Conservation (phyloP, 2,113 vertebrate genomes). For the Lampris megalopsis region DNA sequence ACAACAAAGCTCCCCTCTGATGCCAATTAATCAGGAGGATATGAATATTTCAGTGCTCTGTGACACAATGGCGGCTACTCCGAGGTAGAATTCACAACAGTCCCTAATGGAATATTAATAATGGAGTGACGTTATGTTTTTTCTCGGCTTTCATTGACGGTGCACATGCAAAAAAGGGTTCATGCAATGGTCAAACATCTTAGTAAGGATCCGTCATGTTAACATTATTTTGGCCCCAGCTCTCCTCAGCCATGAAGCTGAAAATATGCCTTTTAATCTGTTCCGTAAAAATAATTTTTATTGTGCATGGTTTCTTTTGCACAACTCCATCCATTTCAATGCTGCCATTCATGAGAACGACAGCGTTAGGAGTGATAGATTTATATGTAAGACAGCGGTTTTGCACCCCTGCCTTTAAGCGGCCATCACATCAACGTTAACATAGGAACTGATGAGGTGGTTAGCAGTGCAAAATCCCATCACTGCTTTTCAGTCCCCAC, state of each 20-base stretch:
- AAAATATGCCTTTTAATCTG: background rate
- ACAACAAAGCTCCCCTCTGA: constrained; percentile 69
- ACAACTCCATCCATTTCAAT: background rate
- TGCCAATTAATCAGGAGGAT: constrained; percentile 83
- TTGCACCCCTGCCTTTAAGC: constrained; percentile 12
- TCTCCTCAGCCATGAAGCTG: constrained; percentile 3
- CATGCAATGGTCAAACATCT: constrained; percentile 46
- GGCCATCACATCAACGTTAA: constrained; percentile 54
- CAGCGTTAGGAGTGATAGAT: background rate
- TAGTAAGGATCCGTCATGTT: background rate
- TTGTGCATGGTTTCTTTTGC: background rate
- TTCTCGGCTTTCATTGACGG: constrained; percentile 69
- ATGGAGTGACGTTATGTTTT: constrained; percentile 71
- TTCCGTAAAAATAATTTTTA: background rate
- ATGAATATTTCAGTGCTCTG: constrained; percentile 84
- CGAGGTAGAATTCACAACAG: constrained; percentile 80
- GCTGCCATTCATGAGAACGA: background rate
- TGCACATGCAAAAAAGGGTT: constrained; percentile 50
- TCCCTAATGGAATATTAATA: constrained; percentile 82
- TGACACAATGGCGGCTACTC: constrained; percentile 78
- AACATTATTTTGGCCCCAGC: background rate
- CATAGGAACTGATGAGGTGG: constrained; percentile 55
- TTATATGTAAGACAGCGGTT: background rate
- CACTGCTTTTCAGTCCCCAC: constrained; percentile 55
- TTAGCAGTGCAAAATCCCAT: constrained; percentile 63